Evolutionary conservation across 2,797 vertebrate genomes (phyloP), one percentile per base, ranked within the genome.

Genomic region (Melanogrammus aeglefinus): DNA sequence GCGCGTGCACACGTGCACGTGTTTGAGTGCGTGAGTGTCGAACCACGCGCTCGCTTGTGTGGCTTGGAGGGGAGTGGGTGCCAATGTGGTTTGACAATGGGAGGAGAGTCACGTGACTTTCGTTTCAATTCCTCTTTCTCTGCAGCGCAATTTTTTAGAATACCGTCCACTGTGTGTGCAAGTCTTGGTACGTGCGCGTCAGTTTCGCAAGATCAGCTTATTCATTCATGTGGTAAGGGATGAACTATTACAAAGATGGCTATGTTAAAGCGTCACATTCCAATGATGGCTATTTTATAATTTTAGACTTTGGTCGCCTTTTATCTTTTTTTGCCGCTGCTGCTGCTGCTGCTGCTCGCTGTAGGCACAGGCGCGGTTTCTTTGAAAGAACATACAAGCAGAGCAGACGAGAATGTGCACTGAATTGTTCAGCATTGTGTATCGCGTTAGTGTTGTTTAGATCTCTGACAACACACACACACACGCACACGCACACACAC

Each of bases 121-220:
- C 84, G 85, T 88, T 90, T 91, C 88, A 89, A 87, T 92, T 91
- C 94, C 90, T 82, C 90, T 91, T 93, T 92, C 92, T 88, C 93
- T 89, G 95, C 94, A 91, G 93, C 92, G 89, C 88, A 88, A 83
- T 91, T 87, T 88, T 88, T 90, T 90, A 90, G 92, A 85, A 90
- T 80, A 35, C 83, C 76, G 9, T 39, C 27, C 76, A 44, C 72
- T 72, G 72, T 76, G 74, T 51, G 74, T 51, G 81, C 71, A 77
- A 69, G 44, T 39, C 29, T 75, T 80, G 84, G 6, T 72, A 71
- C 38, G 74, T 76, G 78, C 73, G 57, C 79, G 74, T 41, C 38
- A 66, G 33, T 41, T 27, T 41, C 57, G 63, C 75, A 21, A 63
- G 29, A 63, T 31, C 18, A 6, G 63, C 31, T 0, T 13, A 4